Evolutionary conservation across 2,797 vertebrate genomes (phyloP).

Genomic region (Hephaestus fuliginosus): DNA sequence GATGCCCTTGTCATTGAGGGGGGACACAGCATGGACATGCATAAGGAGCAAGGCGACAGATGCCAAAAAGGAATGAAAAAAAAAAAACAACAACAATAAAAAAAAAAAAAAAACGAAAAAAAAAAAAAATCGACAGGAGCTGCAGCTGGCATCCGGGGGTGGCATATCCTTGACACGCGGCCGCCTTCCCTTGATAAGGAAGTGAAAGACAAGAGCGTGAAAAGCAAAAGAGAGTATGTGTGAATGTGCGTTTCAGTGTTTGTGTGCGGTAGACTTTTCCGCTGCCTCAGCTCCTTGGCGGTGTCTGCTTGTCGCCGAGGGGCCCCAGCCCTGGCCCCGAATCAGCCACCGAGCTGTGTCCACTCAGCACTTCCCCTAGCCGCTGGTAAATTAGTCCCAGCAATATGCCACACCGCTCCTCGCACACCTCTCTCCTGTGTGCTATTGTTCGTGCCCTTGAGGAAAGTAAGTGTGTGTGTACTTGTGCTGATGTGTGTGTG

Average conservation of each 20-base stretch:
- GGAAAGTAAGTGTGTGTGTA: conserved; percentile 55
- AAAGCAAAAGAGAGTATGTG: conserved; percentile 52
- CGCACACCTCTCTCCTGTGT: conserved; percentile 69
- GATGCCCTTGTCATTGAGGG: conserved; percentile 81
- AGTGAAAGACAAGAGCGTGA: conserved; percentile 63
- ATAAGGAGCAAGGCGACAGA: conserved; percentile 79
- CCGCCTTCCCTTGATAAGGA: conserved; percentile 61
- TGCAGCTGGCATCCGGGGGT: conserved; percentile 77
- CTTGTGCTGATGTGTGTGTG: conserved; percentile 30
- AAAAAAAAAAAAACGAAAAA: conserved; percentile 56
- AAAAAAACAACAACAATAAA: neutral
- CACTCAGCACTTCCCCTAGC: conserved; percentile 84
- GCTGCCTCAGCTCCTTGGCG: conserved; percentile 82
- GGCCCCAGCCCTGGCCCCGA: conserved; percentile 77
- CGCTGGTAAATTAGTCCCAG: conserved; percentile 82
- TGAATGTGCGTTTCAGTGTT: conserved; percentile 50
- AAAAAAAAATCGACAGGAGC: conserved; percentile 58
- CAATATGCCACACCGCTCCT: conserved; percentile 76
- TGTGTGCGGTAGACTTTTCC: conserved; percentile 62
- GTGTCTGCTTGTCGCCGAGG: conserved; percentile 77
- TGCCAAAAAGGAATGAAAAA: conserved; percentile 62
- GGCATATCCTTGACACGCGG: conserved; percentile 74
- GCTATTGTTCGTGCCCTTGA: conserved; percentile 85
- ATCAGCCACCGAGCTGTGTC: conserved; percentile 78
- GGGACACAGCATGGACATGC: conserved; percentile 74